Percentiles rank a stretch among this genome's conserved stretches.
Conservation (phyloP, 2,797 vertebrate species). For the Xyrichtys novacula region DNA sequence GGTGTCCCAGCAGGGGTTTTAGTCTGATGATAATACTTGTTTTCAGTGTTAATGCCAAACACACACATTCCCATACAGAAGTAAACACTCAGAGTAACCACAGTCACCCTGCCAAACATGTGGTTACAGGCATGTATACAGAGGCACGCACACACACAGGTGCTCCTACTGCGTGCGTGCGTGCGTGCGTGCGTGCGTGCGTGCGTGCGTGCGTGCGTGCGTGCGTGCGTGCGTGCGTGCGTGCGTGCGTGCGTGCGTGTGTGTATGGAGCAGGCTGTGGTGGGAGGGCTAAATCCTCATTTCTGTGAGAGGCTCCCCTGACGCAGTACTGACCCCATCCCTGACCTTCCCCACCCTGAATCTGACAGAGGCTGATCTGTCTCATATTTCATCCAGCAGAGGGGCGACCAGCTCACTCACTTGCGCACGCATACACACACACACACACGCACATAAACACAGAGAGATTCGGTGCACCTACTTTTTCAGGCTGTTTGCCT, state of each 20-base stretch:
- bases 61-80: slow-evolving; percentile 38
- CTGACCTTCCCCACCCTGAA: slow-evolving; percentile 75
- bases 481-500: slow-evolving; percentile 39
- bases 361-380: slow-evolving; percentile 75
- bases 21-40: slow-evolving; percentile 84
- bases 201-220: slow-evolving; percentile 18
- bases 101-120: slow-evolving; percentile 67
- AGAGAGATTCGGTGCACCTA: slow-evolving; percentile 36
- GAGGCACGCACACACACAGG: slow-evolving; percentile 35
- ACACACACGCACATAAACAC: slow-evolving; percentile 8
- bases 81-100: slow-evolving; percentile 44
- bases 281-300: slow-evolving; percentile 73
- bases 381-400: slow-evolving; percentile 80
- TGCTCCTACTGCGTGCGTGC: slow-evolving; percentile 20
- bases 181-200: slow-evolving; percentile 18
- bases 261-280: slow-evolving; percentile 36
- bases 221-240: slow-evolving; percentile 18
- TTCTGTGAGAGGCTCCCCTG: slow-evolving; percentile 71
- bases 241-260: slow-evolving; percentile 26
- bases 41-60: slow-evolving; percentile 81
- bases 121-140: slow-evolving; percentile 55
- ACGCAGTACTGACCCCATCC: slow-evolving; percentile 67
- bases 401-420: slow-evolving; percentile 18
- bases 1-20: slow-evolving; percentile 80
- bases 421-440: no score